Base-by-base conservation (phyloP, 2,113 vertebrate species). In the Haemorhous mexicanus region DNA sequence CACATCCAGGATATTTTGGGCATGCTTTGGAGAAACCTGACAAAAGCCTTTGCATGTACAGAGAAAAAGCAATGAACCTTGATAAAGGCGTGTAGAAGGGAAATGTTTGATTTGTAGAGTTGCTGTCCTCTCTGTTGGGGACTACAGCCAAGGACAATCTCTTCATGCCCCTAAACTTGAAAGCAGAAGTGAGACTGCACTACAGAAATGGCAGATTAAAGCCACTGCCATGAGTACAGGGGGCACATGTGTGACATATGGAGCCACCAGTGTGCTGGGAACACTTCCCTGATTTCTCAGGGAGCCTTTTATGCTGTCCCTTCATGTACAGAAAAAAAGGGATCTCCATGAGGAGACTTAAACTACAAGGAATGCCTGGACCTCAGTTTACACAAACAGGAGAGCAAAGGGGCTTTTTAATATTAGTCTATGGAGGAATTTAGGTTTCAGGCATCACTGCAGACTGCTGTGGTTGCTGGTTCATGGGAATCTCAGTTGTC, bases 81-180 rank as follows among this genome's bases (percentile, higher is more conserved):
- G 18, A 10, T 53, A 35, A 52, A 41, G 26, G 21, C 49, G 53
- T 63, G 11, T 19, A 53, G 43, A 49, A 59, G 43, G 43, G 43
- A 73, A 63, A 23, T n/a, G n/a, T 77, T 68, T 2, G 0, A 16
- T 68, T 49, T 84, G 22, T 30, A 10, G 46, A 24, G 26, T 50
- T 85, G 28, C 68, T 75, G 32, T 43, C 17, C 15, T 63, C 47
- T 68, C 17, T 77, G 43, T 35, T 68, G 53, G 39, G n/a, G 39
- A 1, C 69, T 53, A n/a, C n/a, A 68, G 11, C 23, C 15, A 18
- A 21, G 11, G 69, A n/a, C 4, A 62, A 16, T 47, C 47, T 56
- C 41, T 80, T 76, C 0, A 0, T 22, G 4, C 3, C 10, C 17
- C 37, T 4, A 6, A 66, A 49, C 26, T 0, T 77, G 63, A 81